Evolutionary conservation across 2,888 invertebrate genomes (phyloP).

Genomic region (Lycaena phlaeas): DNA sequence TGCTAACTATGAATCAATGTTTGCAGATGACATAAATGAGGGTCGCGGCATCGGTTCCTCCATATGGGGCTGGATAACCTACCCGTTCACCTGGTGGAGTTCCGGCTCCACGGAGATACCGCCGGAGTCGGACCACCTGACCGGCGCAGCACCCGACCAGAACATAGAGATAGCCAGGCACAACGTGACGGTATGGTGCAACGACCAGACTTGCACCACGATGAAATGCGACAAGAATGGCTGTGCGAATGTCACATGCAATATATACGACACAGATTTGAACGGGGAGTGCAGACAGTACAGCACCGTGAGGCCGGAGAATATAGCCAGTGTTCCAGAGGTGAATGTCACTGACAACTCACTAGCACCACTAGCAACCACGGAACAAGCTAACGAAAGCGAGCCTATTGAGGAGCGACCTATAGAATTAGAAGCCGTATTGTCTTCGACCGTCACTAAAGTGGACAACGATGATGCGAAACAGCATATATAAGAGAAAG

Average conservation of each 20-base stretch:
- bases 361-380: constrained; percentile 10
- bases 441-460: constrained; percentile 44
- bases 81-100: constrained; percentile 60
- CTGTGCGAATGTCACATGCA: constrained; percentile 55
- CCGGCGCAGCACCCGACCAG: constrained; percentile 31
- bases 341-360: constrained; percentile 20
- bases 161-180: constrained; percentile 39
- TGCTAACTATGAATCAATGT: too few species aligned
- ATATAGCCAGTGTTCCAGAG: too few species aligned
- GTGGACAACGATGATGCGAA: constrained; percentile 15
- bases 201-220: constrained; percentile 63
- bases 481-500: too few species aligned
- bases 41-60: constrained; percentile 51
- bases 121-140: constrained; percentile 30
- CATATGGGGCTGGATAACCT: constrained; percentile 60
- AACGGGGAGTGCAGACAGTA: constrained; percentile 56
- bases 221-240: constrained; percentile 48
- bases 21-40: constrained; percentile 38
- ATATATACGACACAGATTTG: constrained; percentile 59
- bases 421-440: constrained; percentile 41
- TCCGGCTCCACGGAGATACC: constrained; percentile 25
- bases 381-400: constrained; percentile 20
- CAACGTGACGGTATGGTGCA: constrained; percentile 58
- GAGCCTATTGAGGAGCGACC: constrained; percentile 36
- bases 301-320: constrained; percentile 34